Evolutionary conservation across 2,888 invertebrate species (phyloP), one percentile per base, ranked within the genome.

Genomic region (Euspilapteryx auroguttella): DNA sequence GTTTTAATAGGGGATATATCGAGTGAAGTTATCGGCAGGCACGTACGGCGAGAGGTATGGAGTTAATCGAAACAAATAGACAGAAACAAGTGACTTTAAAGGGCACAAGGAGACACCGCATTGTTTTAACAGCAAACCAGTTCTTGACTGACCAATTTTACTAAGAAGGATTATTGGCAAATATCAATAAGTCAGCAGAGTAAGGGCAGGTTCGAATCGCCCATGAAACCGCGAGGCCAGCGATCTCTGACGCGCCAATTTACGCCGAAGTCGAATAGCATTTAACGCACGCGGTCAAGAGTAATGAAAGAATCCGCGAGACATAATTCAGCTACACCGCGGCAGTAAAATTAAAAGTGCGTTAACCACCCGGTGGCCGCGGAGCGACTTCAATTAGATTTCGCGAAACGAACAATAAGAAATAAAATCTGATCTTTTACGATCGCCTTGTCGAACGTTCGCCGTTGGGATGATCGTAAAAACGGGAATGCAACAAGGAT

Each of bases 391-490:
- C 75, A 69, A 75, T 73, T 71, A 68, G 68, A 66, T 66, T 71
- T 73, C 61, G 65, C 66, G 59, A 66, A 64, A 63, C 61, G 71
- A 69, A 73, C 75, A 75, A 75, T 75, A 71, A 73, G 71, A 63
- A 64, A 68, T 75, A 73, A 73, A 75, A 68, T 66, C 45, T 49
- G 61, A 49, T 55, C 66, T 61, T 75, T 75, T 71, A 73, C 68
- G 73, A 69, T 45, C 53, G 35, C 45, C 44, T 54, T 57, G 69
- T 64, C 66, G 63, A 58, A 44, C 63, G 50, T 57, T 54, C 64
- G 63, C 59, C 65, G 55, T 41, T 45, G 55, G 54, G 53, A 47
- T 48, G 61, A 34, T 64, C 69, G 61, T 71, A 66, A 73, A 69
- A 42, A 39, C 40, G 56, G 58, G 64, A 68, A 69, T 69, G 69